Percentiles rank a stretch among this genome's conserved stretches.
Evolutionary conservation across 1,140 invertebrate species (phyloP).

Genomic region (Lepidurus packardi): DNA sequence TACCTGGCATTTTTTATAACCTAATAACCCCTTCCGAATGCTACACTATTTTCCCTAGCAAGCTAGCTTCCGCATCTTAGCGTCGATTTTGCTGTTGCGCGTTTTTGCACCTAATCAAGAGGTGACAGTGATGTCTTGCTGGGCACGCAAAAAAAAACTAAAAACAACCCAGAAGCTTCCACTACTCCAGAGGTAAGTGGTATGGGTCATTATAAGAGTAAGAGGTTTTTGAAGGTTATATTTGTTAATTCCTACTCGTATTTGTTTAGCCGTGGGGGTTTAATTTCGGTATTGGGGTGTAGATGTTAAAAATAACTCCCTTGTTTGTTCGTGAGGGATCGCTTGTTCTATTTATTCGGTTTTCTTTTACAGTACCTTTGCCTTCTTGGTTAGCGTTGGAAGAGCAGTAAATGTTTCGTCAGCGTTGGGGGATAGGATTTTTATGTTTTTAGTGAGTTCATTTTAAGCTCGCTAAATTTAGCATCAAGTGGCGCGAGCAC

Average conservation of each 20-base stretch:
- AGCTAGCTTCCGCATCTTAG: constrained; percentile 10
- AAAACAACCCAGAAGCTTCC: background rate
- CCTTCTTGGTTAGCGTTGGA: background rate
- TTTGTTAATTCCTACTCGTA: background rate
- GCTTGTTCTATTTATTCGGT: background rate
- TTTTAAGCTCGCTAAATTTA: background rate
- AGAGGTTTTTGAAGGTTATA: background rate
- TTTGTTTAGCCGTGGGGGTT: too few species aligned
- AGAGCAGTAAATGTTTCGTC: constrained; percentile 14
- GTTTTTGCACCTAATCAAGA: background rate
- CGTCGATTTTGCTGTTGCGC: background rate
- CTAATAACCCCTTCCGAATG: background rate
- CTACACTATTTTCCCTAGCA: constrained; percentile 1
- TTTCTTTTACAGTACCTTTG: constrained; percentile 5
- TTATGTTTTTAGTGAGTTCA: constrained; percentile 19
- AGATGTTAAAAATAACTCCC: too few species aligned
- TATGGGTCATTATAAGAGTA: background rate
- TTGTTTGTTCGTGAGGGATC: background rate
- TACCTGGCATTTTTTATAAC: background rate
- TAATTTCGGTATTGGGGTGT: too few species aligned
- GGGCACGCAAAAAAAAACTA: background rate
- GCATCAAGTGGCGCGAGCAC: background rate
- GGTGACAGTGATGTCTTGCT: background rate
- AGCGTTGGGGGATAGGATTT: background rate
- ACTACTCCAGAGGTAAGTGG: background rate